Conservation (phyloP, 1,140 invertebrate genomes). For the Platyscapa corneri region DNA sequence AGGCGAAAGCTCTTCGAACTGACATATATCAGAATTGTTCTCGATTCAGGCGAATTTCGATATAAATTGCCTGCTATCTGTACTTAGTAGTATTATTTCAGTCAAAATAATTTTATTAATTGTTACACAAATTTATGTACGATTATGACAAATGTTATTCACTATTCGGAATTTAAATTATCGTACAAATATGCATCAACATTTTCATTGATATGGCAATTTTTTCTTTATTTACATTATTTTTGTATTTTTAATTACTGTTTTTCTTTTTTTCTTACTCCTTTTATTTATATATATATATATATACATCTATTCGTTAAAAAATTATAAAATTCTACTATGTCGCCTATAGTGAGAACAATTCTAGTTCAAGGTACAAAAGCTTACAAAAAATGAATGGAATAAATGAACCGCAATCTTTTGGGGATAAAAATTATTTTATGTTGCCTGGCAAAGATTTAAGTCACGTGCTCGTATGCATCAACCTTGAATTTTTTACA, state of each 20-base stretch:
- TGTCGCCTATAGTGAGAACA: conserved; percentile 60
- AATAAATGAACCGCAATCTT: neutral
- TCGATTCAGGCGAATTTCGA: conserved; percentile 49
- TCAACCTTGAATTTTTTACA: conserved; percentile 30
- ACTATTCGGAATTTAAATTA: neutral
- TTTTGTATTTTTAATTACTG: neutral
- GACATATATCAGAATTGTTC: conserved; percentile 55
- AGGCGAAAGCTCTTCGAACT: conserved; percentile 51
- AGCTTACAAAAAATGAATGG: neutral
- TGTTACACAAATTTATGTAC: conserved; percentile 49
- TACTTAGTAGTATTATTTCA: conserved; percentile 41
- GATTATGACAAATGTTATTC: conserved; percentile 24
- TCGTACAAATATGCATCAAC: conserved; percentile 46
- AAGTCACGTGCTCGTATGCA: conserved; percentile 26
- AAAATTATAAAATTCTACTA: neutral
- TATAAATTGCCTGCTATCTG: conserved; percentile 42
- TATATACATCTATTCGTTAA: neutral
- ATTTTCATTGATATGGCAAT: conserved; percentile 10
- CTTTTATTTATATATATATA: conserved; percentile 23
- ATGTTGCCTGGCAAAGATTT: conserved; percentile 38
- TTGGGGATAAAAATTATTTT: conserved; percentile 16
- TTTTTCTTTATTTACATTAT: neutral
- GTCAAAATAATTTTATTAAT: conserved; percentile 40
- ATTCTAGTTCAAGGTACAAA: conserved; percentile 62
- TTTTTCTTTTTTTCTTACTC: neutral